A percentile compares a stretch with the other conserved stretches of the same genome.
Conservation (phyloP, 23 tunicate genomes). For the Aplidium turbinatum region DNA sequence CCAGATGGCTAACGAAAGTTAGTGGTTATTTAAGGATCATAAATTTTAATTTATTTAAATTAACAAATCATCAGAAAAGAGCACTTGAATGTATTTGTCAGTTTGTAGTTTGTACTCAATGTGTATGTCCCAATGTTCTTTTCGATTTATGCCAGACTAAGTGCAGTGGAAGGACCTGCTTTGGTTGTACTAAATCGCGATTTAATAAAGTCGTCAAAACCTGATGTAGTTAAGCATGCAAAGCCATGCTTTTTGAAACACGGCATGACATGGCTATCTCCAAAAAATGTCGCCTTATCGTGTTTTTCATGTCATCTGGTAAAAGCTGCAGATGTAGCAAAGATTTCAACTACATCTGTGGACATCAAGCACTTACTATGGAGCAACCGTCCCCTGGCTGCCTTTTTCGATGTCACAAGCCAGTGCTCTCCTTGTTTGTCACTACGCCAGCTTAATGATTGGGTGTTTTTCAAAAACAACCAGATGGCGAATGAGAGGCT, state of each 20-base stretch:
- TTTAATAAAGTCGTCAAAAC: slow-evolving; percentile 6
- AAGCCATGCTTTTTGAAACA: slow-evolving; percentile 10
- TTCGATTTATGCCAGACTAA: not conserved
- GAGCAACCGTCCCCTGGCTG: too few species aligned
- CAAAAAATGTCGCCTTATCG: slow-evolving; percentile 1
- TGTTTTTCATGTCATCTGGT: too few species aligned
- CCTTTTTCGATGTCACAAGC: too few species aligned
- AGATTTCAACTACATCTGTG: too few species aligned
- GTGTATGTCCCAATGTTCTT: slow-evolving; percentile 5
- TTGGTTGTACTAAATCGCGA: slow-evolving; percentile 1
- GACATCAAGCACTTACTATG: too few species aligned
- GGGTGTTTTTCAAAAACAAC: too few species aligned
- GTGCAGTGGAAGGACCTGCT: slow-evolving; percentile 7
- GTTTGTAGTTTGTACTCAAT: slow-evolving; percentile 3
- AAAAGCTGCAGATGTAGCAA: too few species aligned
- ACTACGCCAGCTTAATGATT: too few species aligned
- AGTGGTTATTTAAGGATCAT: not conserved
- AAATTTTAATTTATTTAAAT: not conserved
- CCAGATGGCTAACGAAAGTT: not conserved
- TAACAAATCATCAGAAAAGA: not conserved
- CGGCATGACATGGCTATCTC: not conserved
- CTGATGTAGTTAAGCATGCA: not conserved
- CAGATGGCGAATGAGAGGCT: too few species aligned
- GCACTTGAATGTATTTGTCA: slow-evolving; percentile 5
- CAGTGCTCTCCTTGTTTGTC: slow-evolving; percentile 4